phyloP scores from a whole-genome alignment of 2,888 invertebrate genomes.

The Lycophotia porphyrea region DNA sequence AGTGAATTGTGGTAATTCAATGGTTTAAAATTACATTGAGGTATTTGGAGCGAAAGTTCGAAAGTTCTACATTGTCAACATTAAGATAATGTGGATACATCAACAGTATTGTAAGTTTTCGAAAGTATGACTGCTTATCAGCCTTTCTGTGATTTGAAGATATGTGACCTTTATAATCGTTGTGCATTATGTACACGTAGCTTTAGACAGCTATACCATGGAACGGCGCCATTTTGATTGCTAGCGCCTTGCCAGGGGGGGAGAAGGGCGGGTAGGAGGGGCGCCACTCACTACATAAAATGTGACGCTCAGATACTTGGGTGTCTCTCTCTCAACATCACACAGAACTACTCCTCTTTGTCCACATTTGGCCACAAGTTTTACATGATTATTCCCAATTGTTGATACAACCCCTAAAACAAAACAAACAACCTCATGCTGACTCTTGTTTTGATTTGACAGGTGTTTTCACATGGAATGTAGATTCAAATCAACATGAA shows the following conservation, averaged over 20 bases:
- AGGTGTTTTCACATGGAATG: slow-evolving; percentile 81
- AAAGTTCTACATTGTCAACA: slow-evolving; percentile 37
- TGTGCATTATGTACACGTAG: slow-evolving; percentile 82
- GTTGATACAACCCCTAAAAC: slow-evolving; percentile 47
- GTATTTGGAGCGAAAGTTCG: slow-evolving; percentile 56
- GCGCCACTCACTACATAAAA: slow-evolving; percentile 81
- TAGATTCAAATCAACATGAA: slow-evolving; percentile 81
- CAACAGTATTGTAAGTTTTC: slow-evolving; percentile 37
- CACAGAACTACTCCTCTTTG: slow-evolving; percentile 51
- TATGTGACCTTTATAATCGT: slow-evolving; percentile 71
- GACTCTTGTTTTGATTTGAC: slow-evolving; percentile 76
- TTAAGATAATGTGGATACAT: slow-evolving; percentile 50
- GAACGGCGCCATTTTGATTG: slow-evolving; percentile 88
- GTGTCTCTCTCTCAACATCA: slow-evolving; percentile 74
- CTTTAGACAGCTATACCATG: slow-evolving; percentile 80
- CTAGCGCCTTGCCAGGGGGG: slow-evolving; percentile 84
- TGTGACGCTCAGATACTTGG: slow-evolving; percentile 79
- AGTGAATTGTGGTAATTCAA: slow-evolving; percentile 9
- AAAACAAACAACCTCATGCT: slow-evolving; percentile 75
- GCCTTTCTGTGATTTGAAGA: slow-evolving; percentile 55
- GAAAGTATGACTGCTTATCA: slow-evolving; percentile 29
- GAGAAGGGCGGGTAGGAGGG: slow-evolving; percentile 78
- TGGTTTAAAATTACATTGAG: slow-evolving; percentile 13
- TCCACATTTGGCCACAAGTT: slow-evolving; percentile 18
- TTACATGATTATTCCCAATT: slow-evolving; percentile 39